These are phyloP conservation scores for Ptychoptera contaminata DNA, from an alignment of 2,888 invertebrate genomes.

Conservation along the genomic window DNA sequence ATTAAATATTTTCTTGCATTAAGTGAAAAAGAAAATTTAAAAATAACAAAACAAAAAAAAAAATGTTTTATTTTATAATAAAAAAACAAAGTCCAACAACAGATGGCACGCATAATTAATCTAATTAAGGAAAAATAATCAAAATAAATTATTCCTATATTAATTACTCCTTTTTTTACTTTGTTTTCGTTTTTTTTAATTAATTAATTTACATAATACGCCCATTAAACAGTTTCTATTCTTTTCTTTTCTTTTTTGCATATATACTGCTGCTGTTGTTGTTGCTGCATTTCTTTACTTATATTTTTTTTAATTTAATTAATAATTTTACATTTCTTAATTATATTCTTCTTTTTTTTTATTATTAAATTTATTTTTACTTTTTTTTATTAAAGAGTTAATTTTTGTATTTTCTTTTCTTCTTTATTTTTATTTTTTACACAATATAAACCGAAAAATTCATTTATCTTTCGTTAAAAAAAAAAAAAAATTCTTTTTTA, in stretches of 20 bases:
- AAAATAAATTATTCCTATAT: background rate
- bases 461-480: no score
- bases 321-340: no score
- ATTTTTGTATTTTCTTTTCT: no score
- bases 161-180: background rate
- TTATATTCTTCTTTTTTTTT: no score
- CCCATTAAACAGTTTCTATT: background rate
- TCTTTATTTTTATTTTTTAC: no score
- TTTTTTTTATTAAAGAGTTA: no score
- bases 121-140: background rate
- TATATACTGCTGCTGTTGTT: background rate
- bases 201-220: background rate
- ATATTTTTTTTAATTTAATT: background rate
- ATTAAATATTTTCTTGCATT: background rate
- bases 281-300: background rate
- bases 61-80: constrained; percentile 1
- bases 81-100: no score
- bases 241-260: background rate
- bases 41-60: background rate
- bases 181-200: background rate
- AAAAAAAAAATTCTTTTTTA: no score
- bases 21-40: no score
- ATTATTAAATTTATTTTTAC: no score
- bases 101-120: background rate
- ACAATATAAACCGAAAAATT: no score